These are phyloP conservation scores for Pectinophora gossypiella DNA, from an alignment of 1,140 invertebrate species.

Conservation along the genomic window DNA sequence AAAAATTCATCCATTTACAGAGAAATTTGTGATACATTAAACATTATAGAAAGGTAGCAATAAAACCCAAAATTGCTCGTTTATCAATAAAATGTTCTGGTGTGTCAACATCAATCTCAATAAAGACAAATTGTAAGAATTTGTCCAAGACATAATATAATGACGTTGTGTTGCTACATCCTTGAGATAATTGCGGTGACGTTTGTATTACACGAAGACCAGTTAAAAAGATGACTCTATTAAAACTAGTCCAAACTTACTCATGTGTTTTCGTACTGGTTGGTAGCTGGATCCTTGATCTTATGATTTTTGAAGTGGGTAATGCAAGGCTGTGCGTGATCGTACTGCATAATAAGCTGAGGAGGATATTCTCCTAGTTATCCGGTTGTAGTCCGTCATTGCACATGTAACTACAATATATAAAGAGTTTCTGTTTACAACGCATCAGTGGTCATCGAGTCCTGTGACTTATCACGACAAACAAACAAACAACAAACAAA, in stretches of 20 bases:
- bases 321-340: slow-evolving; percentile 49
- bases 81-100: not conserved
- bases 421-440: slow-evolving; percentile 33
- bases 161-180: not conserved
- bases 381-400: slow-evolving; percentile 33
- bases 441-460: slow-evolving; percentile 28
- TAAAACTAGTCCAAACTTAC: slow-evolving; percentile 6
- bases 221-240: not conserved
- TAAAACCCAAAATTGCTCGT: not conserved
- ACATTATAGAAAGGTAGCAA: not conserved
- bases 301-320: slow-evolving; percentile 32
- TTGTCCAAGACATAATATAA: not conserved
- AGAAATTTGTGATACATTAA: too few relatives aligned
- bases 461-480: slow-evolving; percentile 12
- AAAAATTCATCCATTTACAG: too few relatives aligned
- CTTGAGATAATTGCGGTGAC: not conserved
- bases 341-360: slow-evolving; percentile 36
- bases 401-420: slow-evolving; percentile 29
- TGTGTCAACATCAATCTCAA: not conserved
- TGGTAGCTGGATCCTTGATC: slow-evolving; percentile 41
- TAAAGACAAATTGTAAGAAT: not conserved
- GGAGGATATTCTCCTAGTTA: slow-evolving; percentile 51
- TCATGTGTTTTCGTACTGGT: not conserved
- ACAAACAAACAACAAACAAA: slow-evolving; percentile 20
- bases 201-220: not conserved